Base-by-base conservation (phyloP, 2,113 vertebrate genomes). In the Suncus etruscus region DNA sequence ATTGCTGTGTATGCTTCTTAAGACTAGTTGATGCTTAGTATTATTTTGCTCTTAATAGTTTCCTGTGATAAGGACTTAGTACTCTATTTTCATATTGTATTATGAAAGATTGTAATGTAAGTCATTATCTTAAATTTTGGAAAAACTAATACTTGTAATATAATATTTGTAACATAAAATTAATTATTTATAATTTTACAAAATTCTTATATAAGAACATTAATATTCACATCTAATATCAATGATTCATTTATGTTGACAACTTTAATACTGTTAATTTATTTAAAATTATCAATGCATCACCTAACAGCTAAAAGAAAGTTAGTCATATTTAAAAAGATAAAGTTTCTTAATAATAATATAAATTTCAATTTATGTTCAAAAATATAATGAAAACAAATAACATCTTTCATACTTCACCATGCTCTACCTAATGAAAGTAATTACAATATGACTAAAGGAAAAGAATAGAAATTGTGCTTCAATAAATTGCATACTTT, bases 321-420 rank as follows among this genome's bases (percentile, higher is more conserved):
- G 86, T 63, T 86, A 81, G 86, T 65, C 29, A 29, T 70, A 65
- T 89, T 87, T 76, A 89, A 20, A 87, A 91, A 91, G 27, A 54
- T 50, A 75, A 54, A 83, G 9, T 61, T 84, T 66, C 7, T 81
- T 39, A 45, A 16, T 27, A 73, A 54, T 47, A 88, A 50, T 48
- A 51, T 79, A 92, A 94, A 83, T 7, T 54, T 45, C 63, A 58
- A 58, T n/a, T 29, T 2, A 54, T 85, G 8, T 22, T 88, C 81
- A 78, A 89, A 81, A 29, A 54, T n/a, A 14, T 8, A 68, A 81
- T 61, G 27, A 92, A 94, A 86, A 29, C 29, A 87, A 78, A 29
- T 76, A 92, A 87, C 2, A 81, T 20, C 8, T 86, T 87, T 79
- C 29, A 79, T 31, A 73, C 11, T 54, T 66, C 50, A 16, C 51